These are phyloP conservation scores for Oncorhynchus tshawytscha DNA, from an alignment of 2,113 vertebrate species.

Conservation along the genomic window DNA sequence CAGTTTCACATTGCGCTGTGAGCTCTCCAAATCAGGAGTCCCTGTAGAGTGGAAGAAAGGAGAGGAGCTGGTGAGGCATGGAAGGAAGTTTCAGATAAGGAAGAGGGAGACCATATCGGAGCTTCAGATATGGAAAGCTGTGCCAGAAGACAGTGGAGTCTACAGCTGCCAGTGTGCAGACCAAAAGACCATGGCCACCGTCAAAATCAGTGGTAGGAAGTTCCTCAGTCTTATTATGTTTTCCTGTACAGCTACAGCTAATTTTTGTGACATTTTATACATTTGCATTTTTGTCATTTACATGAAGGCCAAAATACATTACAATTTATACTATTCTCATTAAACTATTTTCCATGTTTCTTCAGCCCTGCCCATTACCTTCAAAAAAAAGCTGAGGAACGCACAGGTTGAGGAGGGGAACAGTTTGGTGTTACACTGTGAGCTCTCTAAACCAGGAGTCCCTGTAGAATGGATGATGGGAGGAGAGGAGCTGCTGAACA, in stretches of 20 bases:
- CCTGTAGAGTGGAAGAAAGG: constrained; percentile 81
- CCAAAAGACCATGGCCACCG: constrained; percentile 64
- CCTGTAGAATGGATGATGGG: constrained; percentile 82
- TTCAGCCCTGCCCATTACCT: constrained; percentile 75
- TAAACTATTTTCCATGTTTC: constrained; percentile 35
- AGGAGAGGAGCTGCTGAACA: constrained; percentile 67
- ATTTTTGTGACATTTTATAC: not conserved
- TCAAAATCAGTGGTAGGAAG: constrained; percentile 69
- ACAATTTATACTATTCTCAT: not conserved
- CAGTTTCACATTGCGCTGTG: constrained; percentile 78
- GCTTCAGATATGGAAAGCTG: constrained; percentile 77
- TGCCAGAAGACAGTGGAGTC: constrained; percentile 70
- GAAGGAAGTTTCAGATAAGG: constrained; percentile 75
- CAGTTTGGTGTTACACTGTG: constrained; percentile 76
- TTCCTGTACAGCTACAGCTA: not conserved
- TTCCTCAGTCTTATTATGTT: not conserved
- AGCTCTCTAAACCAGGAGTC: constrained; percentile 76
- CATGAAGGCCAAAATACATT: not conserved
- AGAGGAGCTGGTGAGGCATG: constrained; percentile 69
- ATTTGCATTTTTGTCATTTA: not conserved
- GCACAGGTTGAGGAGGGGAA: constrained; percentile 80
- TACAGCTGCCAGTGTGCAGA: constrained; percentile 71
- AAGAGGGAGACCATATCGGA: constrained; percentile 71
- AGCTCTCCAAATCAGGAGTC: constrained; percentile 78
- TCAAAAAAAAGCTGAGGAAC: constrained; percentile 83